These are phyloP conservation scores for Ailuropoda melanoleuca DNA, from an alignment of 2,113 vertebrate species.

Conservation along the genomic window DNA sequence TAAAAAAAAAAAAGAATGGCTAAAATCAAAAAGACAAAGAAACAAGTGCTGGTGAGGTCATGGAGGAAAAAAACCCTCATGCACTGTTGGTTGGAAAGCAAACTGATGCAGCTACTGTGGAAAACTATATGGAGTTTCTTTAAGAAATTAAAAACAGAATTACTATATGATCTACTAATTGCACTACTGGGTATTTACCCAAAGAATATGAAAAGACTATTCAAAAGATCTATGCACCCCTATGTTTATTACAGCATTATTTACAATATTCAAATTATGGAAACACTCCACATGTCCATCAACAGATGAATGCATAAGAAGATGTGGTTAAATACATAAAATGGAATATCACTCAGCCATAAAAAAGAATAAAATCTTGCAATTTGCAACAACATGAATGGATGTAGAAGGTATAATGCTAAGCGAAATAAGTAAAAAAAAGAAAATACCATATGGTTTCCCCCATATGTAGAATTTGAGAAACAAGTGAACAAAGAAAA, in stretches of 20 bases:
- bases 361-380: not conserved
- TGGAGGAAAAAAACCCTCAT: not conserved
- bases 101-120: not conserved
- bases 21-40: not conserved
- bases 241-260: not conserved
- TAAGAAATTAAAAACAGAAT: not conserved
- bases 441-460: not conserved
- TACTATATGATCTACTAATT: not conserved
- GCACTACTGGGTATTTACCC: not conserved
- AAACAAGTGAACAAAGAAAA: not conserved
- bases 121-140: not conserved
- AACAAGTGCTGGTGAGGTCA: not conserved
- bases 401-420: not conserved
- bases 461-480: not conserved
- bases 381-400: not conserved
- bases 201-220: not conserved
- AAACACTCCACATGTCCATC: not conserved
- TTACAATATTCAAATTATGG: not conserved
- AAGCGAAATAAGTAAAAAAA: not conserved
- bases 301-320: not conserved
- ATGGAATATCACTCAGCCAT: not conserved
- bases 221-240: not conserved
- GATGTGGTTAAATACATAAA: not conserved
- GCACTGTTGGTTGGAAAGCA: not conserved
- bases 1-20: not conserved